phyloP scores from a whole-genome alignment of 2,888 invertebrate genomes.

The Plebejus melissa region DNA sequence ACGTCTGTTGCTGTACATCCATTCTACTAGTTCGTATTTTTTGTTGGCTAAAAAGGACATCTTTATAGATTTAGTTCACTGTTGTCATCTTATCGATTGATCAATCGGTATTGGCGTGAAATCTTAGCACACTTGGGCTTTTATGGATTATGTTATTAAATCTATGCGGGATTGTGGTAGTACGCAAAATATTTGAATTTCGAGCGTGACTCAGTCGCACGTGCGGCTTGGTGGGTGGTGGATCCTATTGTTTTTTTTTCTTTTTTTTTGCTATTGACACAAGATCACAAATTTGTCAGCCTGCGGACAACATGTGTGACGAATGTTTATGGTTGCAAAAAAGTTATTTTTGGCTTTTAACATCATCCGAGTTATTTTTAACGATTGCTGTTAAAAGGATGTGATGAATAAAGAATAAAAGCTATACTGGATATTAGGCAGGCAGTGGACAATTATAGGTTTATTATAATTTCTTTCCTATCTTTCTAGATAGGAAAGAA shows the following conservation, averaged over 20 bases:
- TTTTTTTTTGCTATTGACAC: conserved; percentile 7
- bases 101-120: background rate
- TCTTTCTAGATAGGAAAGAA: no score
- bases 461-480: no score
- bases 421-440: no score
- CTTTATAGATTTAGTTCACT: background rate
- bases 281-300: conserved; percentile 23
- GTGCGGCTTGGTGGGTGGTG: conserved; percentile 24
- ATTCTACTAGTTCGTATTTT: background rate
- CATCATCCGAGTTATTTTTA: background rate
- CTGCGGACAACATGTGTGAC: conserved; percentile 23
- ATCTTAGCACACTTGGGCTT: background rate
- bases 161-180: background rate
- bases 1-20: background rate
- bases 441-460: no score
- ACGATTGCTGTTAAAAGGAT: background rate
- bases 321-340: background rate
- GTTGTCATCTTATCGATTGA: background rate
- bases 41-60: background rate
- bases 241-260: background rate
- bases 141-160: background rate
- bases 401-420: background rate
- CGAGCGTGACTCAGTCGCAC: conserved; percentile 17
- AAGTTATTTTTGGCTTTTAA: background rate
- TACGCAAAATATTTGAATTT: conserved; percentile 16